Conservation (phyloP, 2,888 invertebrate genomes). For the Metacarcinus magister region DNA sequence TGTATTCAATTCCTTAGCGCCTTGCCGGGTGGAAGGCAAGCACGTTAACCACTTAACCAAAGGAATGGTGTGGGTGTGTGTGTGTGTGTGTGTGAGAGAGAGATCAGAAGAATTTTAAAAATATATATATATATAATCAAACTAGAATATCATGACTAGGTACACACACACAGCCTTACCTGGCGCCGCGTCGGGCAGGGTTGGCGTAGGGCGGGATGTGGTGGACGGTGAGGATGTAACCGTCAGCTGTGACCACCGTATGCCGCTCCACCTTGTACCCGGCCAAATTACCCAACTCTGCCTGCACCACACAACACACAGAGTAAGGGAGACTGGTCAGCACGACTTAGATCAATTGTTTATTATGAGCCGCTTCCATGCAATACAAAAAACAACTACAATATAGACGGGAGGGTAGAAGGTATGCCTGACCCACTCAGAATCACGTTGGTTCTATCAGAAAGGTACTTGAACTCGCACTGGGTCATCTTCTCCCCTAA, state of each 20-base stretch:
- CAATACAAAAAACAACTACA: not conserved
- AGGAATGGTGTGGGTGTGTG: too few species aligned
- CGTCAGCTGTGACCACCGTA: slow-evolving; percentile 65
- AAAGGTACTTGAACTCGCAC: not conserved
- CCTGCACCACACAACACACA: slow-evolving; percentile 59
- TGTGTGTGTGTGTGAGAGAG: too few species aligned
- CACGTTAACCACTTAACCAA: too few species aligned
- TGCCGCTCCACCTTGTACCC: slow-evolving; percentile 71
- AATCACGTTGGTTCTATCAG: not conserved
- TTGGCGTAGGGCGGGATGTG: slow-evolving; percentile 70
- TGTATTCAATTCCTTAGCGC: not conserved
- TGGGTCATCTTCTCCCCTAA: not conserved
- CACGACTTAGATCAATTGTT: not conserved
- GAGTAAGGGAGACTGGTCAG: not conserved
- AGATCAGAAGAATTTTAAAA: too few species aligned
- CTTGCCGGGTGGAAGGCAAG: too few species aligned
- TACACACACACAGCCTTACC: not conserved
- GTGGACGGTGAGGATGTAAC: slow-evolving; percentile 72
- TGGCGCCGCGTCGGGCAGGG: not conserved
- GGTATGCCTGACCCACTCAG: not conserved
- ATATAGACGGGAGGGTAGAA: not conserved
- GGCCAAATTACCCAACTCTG: slow-evolving; percentile 54
- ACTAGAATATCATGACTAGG: too few species aligned
- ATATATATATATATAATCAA: too few species aligned
- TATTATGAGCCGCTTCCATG: too few species aligned